Evolutionary conservation across 1,140 invertebrate species (phyloP), one percentile per base, ranked within the genome.

Genomic region (Gryllus bimaculatus): DNA sequence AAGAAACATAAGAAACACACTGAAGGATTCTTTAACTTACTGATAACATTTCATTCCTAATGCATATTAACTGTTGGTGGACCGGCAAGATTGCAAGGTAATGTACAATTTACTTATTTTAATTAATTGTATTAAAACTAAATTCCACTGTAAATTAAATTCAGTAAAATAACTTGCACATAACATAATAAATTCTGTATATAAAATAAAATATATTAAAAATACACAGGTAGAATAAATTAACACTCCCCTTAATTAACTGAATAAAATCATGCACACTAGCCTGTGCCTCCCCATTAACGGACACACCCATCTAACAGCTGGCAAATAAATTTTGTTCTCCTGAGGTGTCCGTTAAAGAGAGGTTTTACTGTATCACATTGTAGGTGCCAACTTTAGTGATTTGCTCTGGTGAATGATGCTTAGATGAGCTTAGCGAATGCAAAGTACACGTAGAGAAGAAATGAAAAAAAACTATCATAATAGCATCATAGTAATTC

Each of bases 81-180:
- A 66, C 18, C 54, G 18, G 54, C 54, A 66, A 66, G 54, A 66
- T 66, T 10, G 10, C 54, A 66, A 66, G 54, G 54, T 66, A 66
- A 66, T 66, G 54, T 66, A 66, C 54, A 66, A 66, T 66, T 66
- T 66, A 66, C 54, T 66, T 66, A 66, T 66, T 66, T 66, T 66
- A 66, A 66, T 66, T 66, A 66, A 66, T 66, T 66, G 54, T 66
- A 66, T 66, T 66, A 66, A 66, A 66, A 18, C 54, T 66, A 66
- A 66, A 66, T 66, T 66, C 54, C 54, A 66, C 54, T 66, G 10
- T 13, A 66, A 66, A 66, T 66, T 66, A 66, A 66, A 66, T 66
- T 10, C 54, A 13, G 18, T 66, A 66, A 66, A 66, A 66, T 66
- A 66, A 66, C 10, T 66, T 66, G 54, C 54, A 66, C 54, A 66